A percentile compares a stretch with the other conserved stretches of the same genome.
phyloP scores from a whole-genome alignment of 2,113 vertebrate genomes.

The Clinocottus analis region DNA sequence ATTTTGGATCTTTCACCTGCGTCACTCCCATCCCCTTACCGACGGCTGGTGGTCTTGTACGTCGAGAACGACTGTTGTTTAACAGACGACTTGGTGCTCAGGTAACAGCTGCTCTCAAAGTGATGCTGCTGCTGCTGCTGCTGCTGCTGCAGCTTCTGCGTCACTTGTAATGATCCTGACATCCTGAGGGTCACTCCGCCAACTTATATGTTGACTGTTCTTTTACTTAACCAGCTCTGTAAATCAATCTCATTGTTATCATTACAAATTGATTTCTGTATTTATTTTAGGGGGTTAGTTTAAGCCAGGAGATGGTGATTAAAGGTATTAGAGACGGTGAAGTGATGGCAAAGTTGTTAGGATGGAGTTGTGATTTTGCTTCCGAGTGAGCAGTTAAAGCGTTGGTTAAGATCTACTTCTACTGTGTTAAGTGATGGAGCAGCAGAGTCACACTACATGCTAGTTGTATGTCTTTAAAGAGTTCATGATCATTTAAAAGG shows the following conservation, averaged over 20 bases:
- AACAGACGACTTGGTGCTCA: constrained; percentile 86
- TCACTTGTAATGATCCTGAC: constrained; percentile 87
- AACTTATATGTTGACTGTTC: constrained; percentile 67
- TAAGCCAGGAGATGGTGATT: constrained; percentile 27
- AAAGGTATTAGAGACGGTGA: constrained; percentile 27
- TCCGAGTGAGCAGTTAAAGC: constrained; percentile 2
- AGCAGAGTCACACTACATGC: background rate
- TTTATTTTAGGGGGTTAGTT: constrained; percentile 30
- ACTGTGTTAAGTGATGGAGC: constrained; percentile 46
- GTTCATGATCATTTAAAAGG: background rate
- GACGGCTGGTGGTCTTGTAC: constrained; percentile 68
- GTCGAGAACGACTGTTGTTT: constrained; percentile 73
- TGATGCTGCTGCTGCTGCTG: constrained; percentile 87
- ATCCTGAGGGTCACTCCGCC: constrained; percentile 82
- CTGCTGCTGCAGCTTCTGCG: constrained; percentile 82
- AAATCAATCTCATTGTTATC: constrained; percentile 73
- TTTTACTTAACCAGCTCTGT: constrained; percentile 67
- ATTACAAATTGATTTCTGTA: constrained; percentile 18
- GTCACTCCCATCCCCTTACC: constrained; percentile 75
- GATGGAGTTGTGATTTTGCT: constrained; percentile 8
- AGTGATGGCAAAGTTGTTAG: constrained; percentile 24
- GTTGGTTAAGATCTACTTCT: constrained; percentile 53
- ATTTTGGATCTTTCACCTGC: background rate
- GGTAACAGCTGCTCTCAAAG: constrained; percentile 87
- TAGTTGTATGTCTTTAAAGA: constrained; percentile 19